Evolutionary conservation across 1,140 invertebrate genomes (phyloP).

Genomic region (Diabrotica virgifera): DNA sequence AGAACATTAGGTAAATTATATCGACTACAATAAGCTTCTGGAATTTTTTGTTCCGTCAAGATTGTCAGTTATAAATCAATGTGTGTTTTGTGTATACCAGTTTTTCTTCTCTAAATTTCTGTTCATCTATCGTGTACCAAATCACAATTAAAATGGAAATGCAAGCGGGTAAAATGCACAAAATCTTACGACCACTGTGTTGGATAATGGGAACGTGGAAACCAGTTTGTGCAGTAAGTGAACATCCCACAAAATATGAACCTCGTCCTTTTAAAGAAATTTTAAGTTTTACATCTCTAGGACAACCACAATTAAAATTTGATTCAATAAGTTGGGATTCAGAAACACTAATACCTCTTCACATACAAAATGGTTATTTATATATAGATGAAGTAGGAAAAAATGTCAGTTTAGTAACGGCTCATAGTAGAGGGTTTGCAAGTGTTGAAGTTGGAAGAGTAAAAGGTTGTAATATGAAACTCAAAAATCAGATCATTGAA

Average conservation of each 20-base stretch:
- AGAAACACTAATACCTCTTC: neutral
- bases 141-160: neutral
- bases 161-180: neutral
- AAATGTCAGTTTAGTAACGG: neutral
- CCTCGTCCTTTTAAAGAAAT: neutral
- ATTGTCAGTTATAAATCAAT: no score
- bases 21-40: no score
- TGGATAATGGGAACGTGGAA: neutral
- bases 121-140: neutral
- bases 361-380: slow-evolving; percentile 3
- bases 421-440: neutral
- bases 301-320: neutral
- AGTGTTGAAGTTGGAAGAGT: neutral
- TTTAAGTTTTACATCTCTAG: neutral
- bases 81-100: no score
- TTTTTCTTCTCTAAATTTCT: no score
- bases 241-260: neutral
- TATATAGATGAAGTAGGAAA: neutral
- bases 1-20: no score
- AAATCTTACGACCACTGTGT: neutral
- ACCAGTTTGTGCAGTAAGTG: neutral
- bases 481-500: neutral
- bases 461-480: neutral
- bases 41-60: no score
- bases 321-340: neutral